phyloP scores from a whole-genome alignment of 2,113 vertebrate species.

The Telmatochromis sp. region DNA sequence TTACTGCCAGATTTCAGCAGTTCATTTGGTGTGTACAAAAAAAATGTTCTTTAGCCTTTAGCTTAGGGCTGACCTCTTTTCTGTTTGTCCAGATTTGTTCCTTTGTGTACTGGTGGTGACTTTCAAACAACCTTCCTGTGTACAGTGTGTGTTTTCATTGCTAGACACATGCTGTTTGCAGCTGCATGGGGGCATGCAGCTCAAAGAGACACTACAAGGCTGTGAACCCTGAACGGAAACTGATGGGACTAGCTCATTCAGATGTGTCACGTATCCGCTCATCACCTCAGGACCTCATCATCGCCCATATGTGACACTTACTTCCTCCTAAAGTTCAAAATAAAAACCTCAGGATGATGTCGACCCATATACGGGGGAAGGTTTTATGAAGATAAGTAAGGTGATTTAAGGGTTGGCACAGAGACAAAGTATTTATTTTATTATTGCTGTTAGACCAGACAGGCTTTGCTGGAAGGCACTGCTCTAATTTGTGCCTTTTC shows the following conservation, averaged over 20 bases:
- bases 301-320: not conserved
- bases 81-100: slow-evolving; percentile 18
- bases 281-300: not conserved
- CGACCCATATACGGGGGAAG: not conserved
- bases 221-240: not conserved
- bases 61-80: not conserved
- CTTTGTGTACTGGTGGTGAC: not conserved
- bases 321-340: not conserved
- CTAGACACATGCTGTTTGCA: slow-evolving; percentile 35
- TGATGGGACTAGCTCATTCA: not conserved
- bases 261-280: slow-evolving; percentile 1
- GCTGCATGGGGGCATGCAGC: slow-evolving; percentile 7
- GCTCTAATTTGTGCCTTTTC: not conserved
- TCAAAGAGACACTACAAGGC: not conserved
- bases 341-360: not conserved
- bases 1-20: not conserved
- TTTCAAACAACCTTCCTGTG: not conserved
- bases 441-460: not conserved
- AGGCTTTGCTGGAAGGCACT: not conserved
- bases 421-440: not conserved
- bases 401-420: not conserved
- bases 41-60: not conserved
- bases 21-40: not conserved
- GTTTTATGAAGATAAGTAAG: not conserved
- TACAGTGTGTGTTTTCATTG: not conserved